Evolutionary conservation across 1,140 invertebrate genomes (phyloP).

Genomic region (Papilio glaucus): DNA sequence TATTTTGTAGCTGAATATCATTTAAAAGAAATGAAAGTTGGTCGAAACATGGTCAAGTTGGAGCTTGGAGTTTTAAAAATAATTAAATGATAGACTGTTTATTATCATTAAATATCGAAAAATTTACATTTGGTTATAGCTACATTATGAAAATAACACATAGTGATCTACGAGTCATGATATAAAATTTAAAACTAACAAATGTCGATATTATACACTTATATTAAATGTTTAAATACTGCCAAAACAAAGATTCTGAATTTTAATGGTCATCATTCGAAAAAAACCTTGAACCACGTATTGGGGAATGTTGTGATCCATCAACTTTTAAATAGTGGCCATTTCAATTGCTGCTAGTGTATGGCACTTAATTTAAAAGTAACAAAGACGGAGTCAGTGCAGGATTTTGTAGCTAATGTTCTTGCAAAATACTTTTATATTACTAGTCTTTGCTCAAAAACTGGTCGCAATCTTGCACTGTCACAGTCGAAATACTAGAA

Average conservation of each 20-base stretch:
- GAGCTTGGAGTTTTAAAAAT: too few relatives aligned
- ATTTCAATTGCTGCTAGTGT: background rate
- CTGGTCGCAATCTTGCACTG: background rate
- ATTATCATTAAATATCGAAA: slow-evolving; percentile 17
- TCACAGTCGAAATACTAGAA: slow-evolving; percentile 7
- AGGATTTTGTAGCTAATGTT: background rate
- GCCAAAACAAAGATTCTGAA: slow-evolving; percentile 1
- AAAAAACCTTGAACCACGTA: background rate
- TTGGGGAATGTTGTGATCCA: background rate
- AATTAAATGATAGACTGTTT: slow-evolving; percentile 25
- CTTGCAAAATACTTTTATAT: background rate
- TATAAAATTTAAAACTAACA: slow-evolving; percentile 10
- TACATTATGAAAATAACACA: slow-evolving; percentile 25
- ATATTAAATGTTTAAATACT: slow-evolving; percentile 12
- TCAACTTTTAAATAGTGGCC: background rate
- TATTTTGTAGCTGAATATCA: too few relatives aligned
- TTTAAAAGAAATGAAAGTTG: too few relatives aligned
- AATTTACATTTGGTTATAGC: slow-evolving; percentile 38
- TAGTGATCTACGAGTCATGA: slow-evolving; percentile 13
- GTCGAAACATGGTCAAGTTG: too few relatives aligned
- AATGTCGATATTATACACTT: slow-evolving; percentile 6
- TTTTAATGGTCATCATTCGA: background rate
- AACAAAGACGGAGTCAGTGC: too few relatives aligned
- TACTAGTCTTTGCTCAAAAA: too few relatives aligned
- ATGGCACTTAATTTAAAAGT: too few relatives aligned